Conservation (phyloP, 2,888 invertebrate species). For the Thecocarcelia acutangulata region DNA sequence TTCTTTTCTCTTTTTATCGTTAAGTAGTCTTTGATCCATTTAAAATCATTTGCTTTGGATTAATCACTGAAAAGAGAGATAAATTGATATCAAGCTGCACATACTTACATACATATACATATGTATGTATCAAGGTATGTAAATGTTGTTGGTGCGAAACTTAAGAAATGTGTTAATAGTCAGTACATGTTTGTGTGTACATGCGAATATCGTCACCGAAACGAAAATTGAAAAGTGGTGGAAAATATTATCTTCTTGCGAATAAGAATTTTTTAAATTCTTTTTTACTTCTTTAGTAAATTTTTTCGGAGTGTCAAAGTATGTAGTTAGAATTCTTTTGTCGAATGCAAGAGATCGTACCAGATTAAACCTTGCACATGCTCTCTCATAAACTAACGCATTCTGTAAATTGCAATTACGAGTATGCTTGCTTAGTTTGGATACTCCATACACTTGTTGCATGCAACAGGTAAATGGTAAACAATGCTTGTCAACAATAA, state of each 20-base stretch:
- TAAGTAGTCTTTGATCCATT: neutral
- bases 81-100: too few species aligned
- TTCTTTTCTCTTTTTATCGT: constrained; percentile 7
- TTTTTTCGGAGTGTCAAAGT: too few species aligned
- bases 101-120: neutral
- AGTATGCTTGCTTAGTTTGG: constrained; percentile 14
- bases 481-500: constrained; percentile 33
- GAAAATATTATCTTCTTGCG: too few species aligned
- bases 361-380: constrained; percentile 23
- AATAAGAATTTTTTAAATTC: too few species aligned
- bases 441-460: constrained; percentile 49
- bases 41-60: neutral
- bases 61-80: neutral
- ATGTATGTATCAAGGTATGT: neutral
- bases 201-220: too few species aligned
- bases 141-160: too few species aligned
- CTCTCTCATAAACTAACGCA: constrained; percentile 26
- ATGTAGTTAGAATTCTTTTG: neutral
- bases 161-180: too few species aligned
- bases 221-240: too few species aligned
- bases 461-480: constrained; percentile 52
- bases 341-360: neutral
- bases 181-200: too few species aligned
- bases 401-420: constrained; percentile 21
- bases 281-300: too few species aligned